Base-by-base conservation (phyloP, 2,797 vertebrate genomes). In the Oreochromis grahami region DNA sequence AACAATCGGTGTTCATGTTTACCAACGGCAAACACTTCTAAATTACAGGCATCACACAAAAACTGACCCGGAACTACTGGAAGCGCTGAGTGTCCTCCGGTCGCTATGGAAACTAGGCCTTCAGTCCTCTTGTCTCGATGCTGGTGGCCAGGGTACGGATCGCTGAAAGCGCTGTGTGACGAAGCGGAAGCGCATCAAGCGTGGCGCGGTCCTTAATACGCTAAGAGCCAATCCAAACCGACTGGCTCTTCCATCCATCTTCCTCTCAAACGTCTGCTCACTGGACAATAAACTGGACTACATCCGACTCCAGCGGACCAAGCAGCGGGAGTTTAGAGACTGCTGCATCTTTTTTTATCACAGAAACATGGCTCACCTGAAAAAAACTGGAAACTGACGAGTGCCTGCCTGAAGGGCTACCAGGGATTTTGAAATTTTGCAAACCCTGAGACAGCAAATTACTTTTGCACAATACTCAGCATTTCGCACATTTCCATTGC, bases 1-100 rank as follows among this genome's bases (percentile, higher is more conserved):
- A 51, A 51, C 9, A 51, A 51, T n/a, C 9, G 50, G 50, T 51
- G 48, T 51, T 51, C 50, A 5, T 0, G 50, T 51, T 51, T 51
- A 51, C 50, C 19, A 51, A 51, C 1, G 9, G 3, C 19, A 51
- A 10, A 51, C 50, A 51, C 50, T 51, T 51, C 19, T 51, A n/a
- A 51, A 51, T n/a, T 51, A 51, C 48, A 50, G 19, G 48, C 48
- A 50, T 19, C 48, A 50, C 8, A 50, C 4, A 51, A n/a, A 51
- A 51, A n/a, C 50, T 51, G 50, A 51, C 50, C 50, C 1, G 5
- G 50, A 51, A 51, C 50, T 51, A 5, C 50, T 51, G 19, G 3
- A 51, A 11, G 50, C 9, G 1, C 7, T 48, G 45, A 0, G 15
- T 7, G 0, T 8, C 45, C 45, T 48, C 4, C 7, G 45, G 15